A percentile compares a stretch with the other conserved stretches of the same genome.
These are phyloP conservation scores for Andricus curvator DNA, from an alignment of 2,888 invertebrate species.

Conservation along the genomic window DNA sequence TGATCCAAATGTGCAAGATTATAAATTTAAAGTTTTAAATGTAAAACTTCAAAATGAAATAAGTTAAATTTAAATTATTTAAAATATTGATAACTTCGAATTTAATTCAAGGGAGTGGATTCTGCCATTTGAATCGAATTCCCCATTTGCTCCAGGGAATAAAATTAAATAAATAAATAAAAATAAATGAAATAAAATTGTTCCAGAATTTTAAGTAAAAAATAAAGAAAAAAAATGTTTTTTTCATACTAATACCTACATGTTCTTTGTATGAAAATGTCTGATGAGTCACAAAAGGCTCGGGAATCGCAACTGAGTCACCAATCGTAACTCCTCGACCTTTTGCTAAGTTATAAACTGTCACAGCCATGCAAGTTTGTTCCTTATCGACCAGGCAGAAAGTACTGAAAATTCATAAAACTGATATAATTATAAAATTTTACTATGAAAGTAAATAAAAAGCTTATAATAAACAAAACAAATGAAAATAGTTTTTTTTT, in stretches of 20 bases:
- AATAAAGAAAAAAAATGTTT: constrained; percentile 19
- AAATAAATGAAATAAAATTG: neutral
- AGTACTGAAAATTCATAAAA: constrained; percentile 81
- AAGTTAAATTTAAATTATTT: no score
- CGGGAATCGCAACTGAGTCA: constrained; percentile 90
- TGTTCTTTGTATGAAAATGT: constrained; percentile 80
- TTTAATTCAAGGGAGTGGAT: no score
- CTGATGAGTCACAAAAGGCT: constrained; percentile 84
- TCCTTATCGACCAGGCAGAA: constrained; percentile 89
- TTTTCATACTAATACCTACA: constrained; percentile 76
- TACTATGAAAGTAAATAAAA: constrained; percentile 18
- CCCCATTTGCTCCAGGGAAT: no score
- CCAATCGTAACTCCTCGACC: constrained; percentile 92
- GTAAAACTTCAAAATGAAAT: no score
- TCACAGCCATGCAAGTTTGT: constrained; percentile 86
- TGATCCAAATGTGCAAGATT: no score
- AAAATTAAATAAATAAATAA: neutral
- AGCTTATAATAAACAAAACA: neutral
- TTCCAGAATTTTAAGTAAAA: neutral
- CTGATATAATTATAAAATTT: neutral
- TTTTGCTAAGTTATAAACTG: constrained; percentile 91
- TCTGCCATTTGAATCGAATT: no score
- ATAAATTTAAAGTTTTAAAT: no score
- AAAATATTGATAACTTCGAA: no score
- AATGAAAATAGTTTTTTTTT: constrained; percentile 39